These are phyloP conservation scores for Epinotia brunnichana DNA, from an alignment of 2,888 invertebrate species.

Conservation along the genomic window DNA sequence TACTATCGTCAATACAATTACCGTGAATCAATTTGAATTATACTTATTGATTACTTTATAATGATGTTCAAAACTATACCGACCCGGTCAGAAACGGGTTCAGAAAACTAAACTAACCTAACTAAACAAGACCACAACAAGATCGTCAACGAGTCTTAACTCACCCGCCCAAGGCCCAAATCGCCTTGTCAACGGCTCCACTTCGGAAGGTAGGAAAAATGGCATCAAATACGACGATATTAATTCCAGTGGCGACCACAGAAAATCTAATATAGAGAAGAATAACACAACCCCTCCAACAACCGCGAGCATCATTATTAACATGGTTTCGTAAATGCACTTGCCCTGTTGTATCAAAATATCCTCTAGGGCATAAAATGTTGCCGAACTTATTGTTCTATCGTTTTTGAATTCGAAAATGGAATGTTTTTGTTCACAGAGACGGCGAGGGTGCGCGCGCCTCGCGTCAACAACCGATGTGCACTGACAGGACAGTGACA, in stretches of 20 bases:
- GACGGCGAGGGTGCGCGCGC: slow-evolving; percentile 47
- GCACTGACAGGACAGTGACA: slow-evolving; percentile 49
- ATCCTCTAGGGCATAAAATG: slow-evolving; percentile 42
- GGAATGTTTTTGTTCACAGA: slow-evolving; percentile 33
- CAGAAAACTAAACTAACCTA: slow-evolving; percentile 28
- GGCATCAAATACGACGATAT: slow-evolving; percentile 86
- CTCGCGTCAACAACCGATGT: slow-evolving; percentile 51
- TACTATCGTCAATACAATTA: not conserved
- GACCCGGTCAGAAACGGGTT: slow-evolving; percentile 12
- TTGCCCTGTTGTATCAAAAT: slow-evolving; percentile 48
- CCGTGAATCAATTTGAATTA: not conserved
- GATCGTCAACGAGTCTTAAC: slow-evolving; percentile 54
- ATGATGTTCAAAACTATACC: slow-evolving; percentile 7
- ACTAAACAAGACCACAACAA: slow-evolving; percentile 44
- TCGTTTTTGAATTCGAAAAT: slow-evolving; percentile 28
- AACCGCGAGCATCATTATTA: slow-evolving; percentile 55
- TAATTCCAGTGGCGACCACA: slow-evolving; percentile 85
- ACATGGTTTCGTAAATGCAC: slow-evolving; percentile 34
- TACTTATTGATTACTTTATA: not conserved
- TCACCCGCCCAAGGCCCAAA: slow-evolving; percentile 95
- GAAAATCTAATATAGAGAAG: slow-evolving; percentile 81
- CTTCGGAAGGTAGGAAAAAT: slow-evolving; percentile 86
- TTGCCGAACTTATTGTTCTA: not conserved
- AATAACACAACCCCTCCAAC: slow-evolving; percentile 81
- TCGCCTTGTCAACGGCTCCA: slow-evolving; percentile 84